These are phyloP conservation scores for Chloroceryle aenea DNA, from an alignment of 2,113 vertebrate species.

Conservation along the genomic window DNA sequence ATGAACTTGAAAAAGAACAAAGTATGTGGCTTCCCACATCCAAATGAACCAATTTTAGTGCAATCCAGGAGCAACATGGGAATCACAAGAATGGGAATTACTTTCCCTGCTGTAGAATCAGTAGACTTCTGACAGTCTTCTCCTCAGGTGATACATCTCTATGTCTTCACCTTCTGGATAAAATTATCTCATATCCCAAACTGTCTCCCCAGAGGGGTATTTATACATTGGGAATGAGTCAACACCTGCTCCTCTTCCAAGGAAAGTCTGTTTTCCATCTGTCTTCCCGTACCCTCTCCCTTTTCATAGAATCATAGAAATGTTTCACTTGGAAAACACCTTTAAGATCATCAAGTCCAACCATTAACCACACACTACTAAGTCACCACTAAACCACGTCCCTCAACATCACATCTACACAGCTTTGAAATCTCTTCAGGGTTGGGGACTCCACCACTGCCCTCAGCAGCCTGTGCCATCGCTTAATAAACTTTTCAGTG, in stretches of 20 bases:
- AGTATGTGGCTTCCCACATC: neutral
- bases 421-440: too few species aligned
- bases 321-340: too few species aligned
- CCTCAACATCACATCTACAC: too few species aligned
- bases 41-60: neutral
- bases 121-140: neutral
- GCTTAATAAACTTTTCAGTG: too few species aligned
- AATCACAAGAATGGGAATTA: neutral
- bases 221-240: neutral
- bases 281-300: neutral
- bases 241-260: neutral
- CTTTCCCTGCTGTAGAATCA: neutral
- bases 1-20: neutral
- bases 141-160: neutral
- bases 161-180: neutral
- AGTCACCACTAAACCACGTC: too few species aligned
- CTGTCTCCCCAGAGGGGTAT: neutral
- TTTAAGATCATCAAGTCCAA: too few species aligned
- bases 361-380: too few species aligned
- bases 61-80: neutral
- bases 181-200: neutral
- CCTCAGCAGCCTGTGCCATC: too few species aligned
- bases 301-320: neutral
- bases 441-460: too few species aligned
- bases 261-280: neutral